phyloP scores from a whole-genome alignment of 2,888 invertebrate species.

The Lasioglossum morio region DNA sequence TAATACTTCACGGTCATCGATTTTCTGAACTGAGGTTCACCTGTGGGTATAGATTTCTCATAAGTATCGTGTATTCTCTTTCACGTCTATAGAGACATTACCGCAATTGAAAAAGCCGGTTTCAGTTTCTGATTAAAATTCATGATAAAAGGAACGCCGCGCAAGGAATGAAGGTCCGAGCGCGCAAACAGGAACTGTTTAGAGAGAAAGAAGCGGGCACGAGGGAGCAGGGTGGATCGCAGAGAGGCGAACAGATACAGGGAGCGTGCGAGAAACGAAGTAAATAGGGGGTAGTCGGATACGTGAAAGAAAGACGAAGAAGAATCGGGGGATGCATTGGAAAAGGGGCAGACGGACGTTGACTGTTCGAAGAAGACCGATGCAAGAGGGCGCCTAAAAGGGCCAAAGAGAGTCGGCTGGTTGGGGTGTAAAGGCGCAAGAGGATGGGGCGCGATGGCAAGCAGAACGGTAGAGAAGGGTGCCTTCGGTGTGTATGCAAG shows the following conservation, averaged over 20 bases:
- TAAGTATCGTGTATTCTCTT: not conserved
- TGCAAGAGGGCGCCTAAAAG: constrained; percentile 49
- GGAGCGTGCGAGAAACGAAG: constrained; percentile 7
- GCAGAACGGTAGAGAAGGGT: constrained; percentile 27
- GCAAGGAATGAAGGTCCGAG: not conserved
- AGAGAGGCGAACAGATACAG: constrained; percentile 14
- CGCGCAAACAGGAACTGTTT: not conserved
- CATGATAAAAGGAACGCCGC: not conserved
- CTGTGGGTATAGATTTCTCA: not conserved
- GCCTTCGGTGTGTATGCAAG: constrained; percentile 15
- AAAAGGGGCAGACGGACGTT: constrained; percentile 59
- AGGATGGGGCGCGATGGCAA: not conserved
- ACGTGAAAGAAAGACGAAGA: constrained; percentile 24
- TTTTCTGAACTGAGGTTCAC: not conserved
- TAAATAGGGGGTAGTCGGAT: constrained; percentile 2
- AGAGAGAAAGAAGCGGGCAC: not conserved
- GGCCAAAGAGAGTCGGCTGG: constrained; percentile 27
- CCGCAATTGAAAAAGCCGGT: not conserved
- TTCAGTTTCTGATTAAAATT: not conserved
- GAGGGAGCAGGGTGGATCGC: not conserved
- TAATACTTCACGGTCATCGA: not conserved
- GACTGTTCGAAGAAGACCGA: constrained; percentile 43
- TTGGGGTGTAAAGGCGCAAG: constrained; percentile 27
- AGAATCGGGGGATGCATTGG: constrained; percentile 48
- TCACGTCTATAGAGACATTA: not conserved